Percentiles rank a stretch among this genome's conserved stretches.
Conservation (phyloP, 2,113 vertebrate species). For the Redunca redunca region DNA sequence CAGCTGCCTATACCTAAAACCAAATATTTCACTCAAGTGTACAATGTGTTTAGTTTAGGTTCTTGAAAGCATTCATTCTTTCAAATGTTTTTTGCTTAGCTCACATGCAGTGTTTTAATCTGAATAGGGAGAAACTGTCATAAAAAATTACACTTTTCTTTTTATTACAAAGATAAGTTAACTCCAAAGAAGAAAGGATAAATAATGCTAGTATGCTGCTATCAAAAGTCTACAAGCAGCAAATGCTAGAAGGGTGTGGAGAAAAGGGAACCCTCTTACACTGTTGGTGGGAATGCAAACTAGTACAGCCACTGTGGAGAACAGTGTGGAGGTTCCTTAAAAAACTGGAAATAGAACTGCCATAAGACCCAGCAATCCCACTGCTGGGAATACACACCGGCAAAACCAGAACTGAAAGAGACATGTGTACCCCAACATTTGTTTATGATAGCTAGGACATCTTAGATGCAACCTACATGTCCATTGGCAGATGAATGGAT, state of each 20-base stretch:
- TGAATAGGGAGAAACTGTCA: neutral
- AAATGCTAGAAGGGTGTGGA: neutral
- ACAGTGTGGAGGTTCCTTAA: neutral
- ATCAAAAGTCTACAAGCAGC: neutral
- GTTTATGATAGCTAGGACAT: neutral
- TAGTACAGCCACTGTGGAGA: neutral
- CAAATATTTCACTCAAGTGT: neutral
- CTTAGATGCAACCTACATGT: neutral
- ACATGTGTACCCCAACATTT: neutral
- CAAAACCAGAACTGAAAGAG: neutral
- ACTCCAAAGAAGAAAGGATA: conserved; percentile 4
- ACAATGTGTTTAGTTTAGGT: neutral
- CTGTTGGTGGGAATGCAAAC: neutral
- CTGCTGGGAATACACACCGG: neutral
- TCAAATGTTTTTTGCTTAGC: neutral
- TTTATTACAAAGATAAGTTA: neutral
- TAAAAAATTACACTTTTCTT: neutral
- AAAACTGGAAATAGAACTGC: neutral
- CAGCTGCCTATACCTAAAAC: neutral
- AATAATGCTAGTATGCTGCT: neutral
- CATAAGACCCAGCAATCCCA: neutral
- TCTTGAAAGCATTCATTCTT: neutral
- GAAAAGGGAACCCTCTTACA: neutral
- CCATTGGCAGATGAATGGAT: neutral
- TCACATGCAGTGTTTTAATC: neutral